These are phyloP conservation scores for Prunella himalayana DNA, from an alignment of 2,113 vertebrate species.

Conservation along the genomic window DNA sequence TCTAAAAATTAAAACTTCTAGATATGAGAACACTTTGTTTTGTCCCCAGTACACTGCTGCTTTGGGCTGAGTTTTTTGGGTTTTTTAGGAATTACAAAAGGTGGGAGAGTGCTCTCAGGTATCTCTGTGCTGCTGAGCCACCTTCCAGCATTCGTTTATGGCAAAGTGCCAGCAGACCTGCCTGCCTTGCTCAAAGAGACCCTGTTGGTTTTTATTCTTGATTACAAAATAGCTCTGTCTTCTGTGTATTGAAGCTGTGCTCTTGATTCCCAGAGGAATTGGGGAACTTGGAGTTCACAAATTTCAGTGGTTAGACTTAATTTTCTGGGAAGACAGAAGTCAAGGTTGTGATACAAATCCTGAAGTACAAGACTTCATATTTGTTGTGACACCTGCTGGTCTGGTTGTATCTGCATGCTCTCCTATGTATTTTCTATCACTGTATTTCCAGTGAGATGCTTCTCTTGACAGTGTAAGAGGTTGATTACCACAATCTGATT, in stretches of 20 bases:
- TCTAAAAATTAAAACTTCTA: background rate
- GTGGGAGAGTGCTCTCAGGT: background rate
- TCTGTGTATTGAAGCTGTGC: background rate
- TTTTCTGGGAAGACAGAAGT: background rate
- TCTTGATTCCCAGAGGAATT: background rate
- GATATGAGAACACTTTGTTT: background rate
- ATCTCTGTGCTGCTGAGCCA: background rate
- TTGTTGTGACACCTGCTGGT: fast-evolving
- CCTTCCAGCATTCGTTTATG: background rate
- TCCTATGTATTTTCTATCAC: background rate
- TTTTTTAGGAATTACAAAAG: background rate
- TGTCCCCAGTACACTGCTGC: background rate
- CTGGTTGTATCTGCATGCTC: background rate
- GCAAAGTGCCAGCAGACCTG: background rate
- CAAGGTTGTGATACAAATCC: background rate
- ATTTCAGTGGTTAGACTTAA: background rate
- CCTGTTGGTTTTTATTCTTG: background rate
- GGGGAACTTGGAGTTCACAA: background rate
- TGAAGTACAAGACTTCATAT: background rate
- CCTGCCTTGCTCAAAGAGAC: background rate
- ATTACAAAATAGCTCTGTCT: background rate
- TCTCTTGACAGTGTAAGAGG: background rate
- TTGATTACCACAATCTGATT: fast-evolving
- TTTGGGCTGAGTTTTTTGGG: background rate
- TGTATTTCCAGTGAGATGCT: background rate